Evolutionary conservation across 2,113 vertebrate species (phyloP), one percentile per base, ranked within the genome.

Genomic region (Acanthochromis polyacanthus): DNA sequence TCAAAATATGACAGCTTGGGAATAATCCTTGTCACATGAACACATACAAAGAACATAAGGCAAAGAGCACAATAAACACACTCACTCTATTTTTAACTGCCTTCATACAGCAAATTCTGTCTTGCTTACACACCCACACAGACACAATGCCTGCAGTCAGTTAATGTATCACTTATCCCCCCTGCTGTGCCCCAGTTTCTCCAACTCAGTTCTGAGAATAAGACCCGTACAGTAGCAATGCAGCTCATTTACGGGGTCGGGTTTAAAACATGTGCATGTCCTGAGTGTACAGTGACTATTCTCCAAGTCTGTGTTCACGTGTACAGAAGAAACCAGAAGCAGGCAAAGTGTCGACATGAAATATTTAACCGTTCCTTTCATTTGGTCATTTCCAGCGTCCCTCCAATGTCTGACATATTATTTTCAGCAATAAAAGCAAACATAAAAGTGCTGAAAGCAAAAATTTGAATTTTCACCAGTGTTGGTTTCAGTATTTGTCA

Each of bases 181-280:
- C 89, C 86, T 89, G 84, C 87, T 89, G 90, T 91, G 90, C 74
- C 89, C 91, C 84, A 90, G 81, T 90, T 92, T 89, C 79, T 81
- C 66, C 61, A 78, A 83, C 53, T 77, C 76, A 51, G 60, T 79
- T 84, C 72, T 82, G 74, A 88, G 77, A 85, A 84, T 80, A 75
- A 84, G 82, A 71, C 66, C 59, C 80, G 67, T 82, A 56, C 82
- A 80, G 84, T 59, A 61, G 53, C 70, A 79, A 78, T 75, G 61
- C 68, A 81, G 63, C 86, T 91, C 78, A 80, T 86, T 87, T 87
- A 60, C 23, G 65, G 43, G 22, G 40, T 50, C 28, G 0, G 32
- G 6, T 59, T 50, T 79, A 75, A 65, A 58, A 48, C 30, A 22
- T 28, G 7, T 60, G 60, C 63, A 51, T 70, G 46, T 69, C 20